Percentiles rank a stretch among this genome's conserved stretches.
Conservation (phyloP, 2,888 invertebrate genomes). For the Phanerotoma sp. region DNA sequence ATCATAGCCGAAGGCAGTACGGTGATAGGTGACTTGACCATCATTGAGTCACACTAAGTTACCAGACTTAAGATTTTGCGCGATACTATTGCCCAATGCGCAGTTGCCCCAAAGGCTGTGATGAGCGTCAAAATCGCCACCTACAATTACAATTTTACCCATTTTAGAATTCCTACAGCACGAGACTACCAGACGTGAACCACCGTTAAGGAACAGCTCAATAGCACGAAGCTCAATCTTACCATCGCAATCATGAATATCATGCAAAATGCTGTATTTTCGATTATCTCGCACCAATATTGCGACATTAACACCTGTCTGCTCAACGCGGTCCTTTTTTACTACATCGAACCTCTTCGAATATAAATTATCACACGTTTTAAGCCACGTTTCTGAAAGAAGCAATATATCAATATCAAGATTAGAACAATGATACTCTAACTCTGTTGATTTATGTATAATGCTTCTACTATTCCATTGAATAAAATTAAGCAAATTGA, state of each 20-base stretch:
- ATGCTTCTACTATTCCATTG: constrained; percentile 24
- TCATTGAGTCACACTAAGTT: background rate
- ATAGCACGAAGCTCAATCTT: constrained; percentile 1
- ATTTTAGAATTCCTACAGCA: background rate
- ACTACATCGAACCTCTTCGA: constrained; percentile 19
- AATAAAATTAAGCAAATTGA: too few species aligned
- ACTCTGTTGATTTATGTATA: constrained; percentile 10
- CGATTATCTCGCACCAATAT: background rate
- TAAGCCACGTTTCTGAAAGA: background rate
- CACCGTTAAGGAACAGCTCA: background rate
- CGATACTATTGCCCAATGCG: background rate
- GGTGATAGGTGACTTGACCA: constrained; percentile 1
- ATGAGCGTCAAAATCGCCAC: background rate
- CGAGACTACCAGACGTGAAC: background rate
- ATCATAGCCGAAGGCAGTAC: background rate
- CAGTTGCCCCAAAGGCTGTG: background rate
- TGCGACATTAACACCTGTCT: constrained; percentile 13
- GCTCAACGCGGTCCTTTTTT: constrained; percentile 6
- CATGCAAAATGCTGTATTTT: background rate
- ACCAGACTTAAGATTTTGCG: background rate
- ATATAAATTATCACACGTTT: background rate
- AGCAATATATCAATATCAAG: background rate
- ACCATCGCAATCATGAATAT: background rate
- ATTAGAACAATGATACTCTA: constrained; percentile 1
- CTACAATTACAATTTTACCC: background rate